These are phyloP conservation scores for Acrossocheilus wenchowensis DNA, from an alignment of 2,797 vertebrate species.

Conservation along the genomic window DNA sequence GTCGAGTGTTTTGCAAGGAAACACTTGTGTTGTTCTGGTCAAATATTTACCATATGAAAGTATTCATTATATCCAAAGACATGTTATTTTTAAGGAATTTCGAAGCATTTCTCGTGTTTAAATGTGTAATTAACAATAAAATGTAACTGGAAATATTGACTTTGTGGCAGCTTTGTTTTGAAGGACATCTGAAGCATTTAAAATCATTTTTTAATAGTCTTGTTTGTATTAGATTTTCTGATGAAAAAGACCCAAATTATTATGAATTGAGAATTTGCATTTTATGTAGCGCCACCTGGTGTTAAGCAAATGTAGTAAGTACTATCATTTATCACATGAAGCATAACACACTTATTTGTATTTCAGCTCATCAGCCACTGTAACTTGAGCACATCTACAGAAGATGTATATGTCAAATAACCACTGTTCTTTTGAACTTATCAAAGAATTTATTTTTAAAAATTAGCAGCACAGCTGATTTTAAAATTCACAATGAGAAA, in stretches of 20 bases:
- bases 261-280: neutral
- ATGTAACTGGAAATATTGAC: neutral
- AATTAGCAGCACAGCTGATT: neutral
- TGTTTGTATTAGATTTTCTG: neutral
- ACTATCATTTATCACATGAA: neutral
- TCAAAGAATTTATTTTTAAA: neutral
- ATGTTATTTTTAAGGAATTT: neutral
- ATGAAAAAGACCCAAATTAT: neutral
- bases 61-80: neutral
- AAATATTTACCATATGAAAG: neutral
- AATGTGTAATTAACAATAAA: constrained; percentile 40
- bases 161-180: neutral
- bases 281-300: neutral
- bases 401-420: neutral
- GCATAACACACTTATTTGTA: neutral
- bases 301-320: neutral
- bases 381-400: neutral
- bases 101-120: constrained; percentile 10
- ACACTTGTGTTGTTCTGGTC: neutral
- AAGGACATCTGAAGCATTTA: neutral
- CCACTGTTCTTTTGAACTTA: neutral
- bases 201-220: neutral
- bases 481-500: neutral
- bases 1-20: neutral
- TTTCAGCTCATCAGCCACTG: no score